A percentile compares a stretch with the other conserved stretches of the same genome.
These are phyloP conservation scores for Aelia acuminata DNA, from an alignment of 2,888 invertebrate species.

Conservation along the genomic window DNA sequence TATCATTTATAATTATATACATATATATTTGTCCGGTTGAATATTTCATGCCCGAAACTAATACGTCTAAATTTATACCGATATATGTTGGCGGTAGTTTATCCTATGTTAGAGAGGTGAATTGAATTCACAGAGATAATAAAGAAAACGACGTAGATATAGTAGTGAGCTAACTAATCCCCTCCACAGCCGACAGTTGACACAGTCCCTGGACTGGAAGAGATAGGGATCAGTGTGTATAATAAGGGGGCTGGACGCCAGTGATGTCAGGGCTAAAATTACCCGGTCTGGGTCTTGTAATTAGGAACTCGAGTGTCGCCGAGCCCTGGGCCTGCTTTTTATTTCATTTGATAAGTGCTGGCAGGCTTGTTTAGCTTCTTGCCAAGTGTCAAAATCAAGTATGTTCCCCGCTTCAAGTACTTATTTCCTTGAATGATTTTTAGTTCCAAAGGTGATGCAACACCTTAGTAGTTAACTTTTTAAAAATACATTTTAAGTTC, in stretches of 20 bases:
- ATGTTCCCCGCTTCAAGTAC: background rate
- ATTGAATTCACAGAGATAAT: too few species aligned
- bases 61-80: too few species aligned
- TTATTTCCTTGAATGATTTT: background rate
- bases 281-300: slow-evolving; percentile 26
- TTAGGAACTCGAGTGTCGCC: slow-evolving; percentile 18
- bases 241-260: slow-evolving; percentile 32
- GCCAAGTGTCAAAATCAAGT: background rate
- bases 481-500: too few species aligned
- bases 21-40: too few species aligned
- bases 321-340: background rate
- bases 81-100: too few species aligned
- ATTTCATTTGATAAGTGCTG: background rate
- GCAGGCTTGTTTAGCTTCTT: background rate
- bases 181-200: background rate
- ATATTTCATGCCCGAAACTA: too few species aligned
- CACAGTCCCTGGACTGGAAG: background rate
- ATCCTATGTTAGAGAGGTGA: too few species aligned
- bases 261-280: slow-evolving; percentile 49
- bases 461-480: background rate
- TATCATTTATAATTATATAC: too few species aligned
- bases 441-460: background rate
- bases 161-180: background rate
- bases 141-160: too few species aligned
- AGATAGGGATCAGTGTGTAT: background rate